These are phyloP conservation scores for Stomorhina lunata DNA, from an alignment of 2,888 invertebrate species.

Conservation along the genomic window DNA sequence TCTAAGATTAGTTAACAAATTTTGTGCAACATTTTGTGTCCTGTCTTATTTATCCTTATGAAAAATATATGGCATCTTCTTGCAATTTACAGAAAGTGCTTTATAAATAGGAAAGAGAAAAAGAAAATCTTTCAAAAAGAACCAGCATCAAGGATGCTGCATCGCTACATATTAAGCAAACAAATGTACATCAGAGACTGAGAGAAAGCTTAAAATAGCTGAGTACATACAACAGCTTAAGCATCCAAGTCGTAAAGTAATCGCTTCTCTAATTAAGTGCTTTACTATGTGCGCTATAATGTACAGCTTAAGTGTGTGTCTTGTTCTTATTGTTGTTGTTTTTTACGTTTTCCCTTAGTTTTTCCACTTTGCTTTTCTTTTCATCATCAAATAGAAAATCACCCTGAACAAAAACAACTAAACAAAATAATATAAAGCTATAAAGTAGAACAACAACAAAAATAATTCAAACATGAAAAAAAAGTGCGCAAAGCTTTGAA, in stretches of 20 bases:
- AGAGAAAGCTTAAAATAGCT: conserved; percentile 45
- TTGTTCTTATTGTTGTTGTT: conserved; percentile 28
- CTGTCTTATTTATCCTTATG: too few species aligned
- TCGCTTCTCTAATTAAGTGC: conserved; percentile 66
- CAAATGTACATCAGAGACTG: conserved; percentile 4
- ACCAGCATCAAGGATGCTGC: not conserved
- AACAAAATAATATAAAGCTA: conserved; percentile 27
- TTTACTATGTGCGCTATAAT: conserved; percentile 60
- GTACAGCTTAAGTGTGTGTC: conserved; percentile 39
- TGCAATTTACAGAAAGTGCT: conserved; percentile 7
- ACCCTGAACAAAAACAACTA: conserved; percentile 50
- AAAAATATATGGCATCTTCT: not conserved
- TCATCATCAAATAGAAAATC: conserved; percentile 59
- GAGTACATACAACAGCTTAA: conserved; percentile 49
- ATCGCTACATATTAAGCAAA: not conserved
- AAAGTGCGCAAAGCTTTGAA: conserved; percentile 49
- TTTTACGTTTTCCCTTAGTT: conserved; percentile 36
- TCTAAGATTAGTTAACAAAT: too few species aligned
- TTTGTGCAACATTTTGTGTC: too few species aligned
- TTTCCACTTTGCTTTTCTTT: conserved; percentile 54
- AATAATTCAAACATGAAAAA: conserved; percentile 10
- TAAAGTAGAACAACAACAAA: conserved; percentile 38
- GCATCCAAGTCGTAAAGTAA: conserved; percentile 60
- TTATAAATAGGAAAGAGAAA: conserved; percentile 44
- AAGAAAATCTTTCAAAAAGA: conserved; percentile 35